Conservation (phyloP, 2,797 vertebrate species). For the Alosa sapidissima region DNA sequence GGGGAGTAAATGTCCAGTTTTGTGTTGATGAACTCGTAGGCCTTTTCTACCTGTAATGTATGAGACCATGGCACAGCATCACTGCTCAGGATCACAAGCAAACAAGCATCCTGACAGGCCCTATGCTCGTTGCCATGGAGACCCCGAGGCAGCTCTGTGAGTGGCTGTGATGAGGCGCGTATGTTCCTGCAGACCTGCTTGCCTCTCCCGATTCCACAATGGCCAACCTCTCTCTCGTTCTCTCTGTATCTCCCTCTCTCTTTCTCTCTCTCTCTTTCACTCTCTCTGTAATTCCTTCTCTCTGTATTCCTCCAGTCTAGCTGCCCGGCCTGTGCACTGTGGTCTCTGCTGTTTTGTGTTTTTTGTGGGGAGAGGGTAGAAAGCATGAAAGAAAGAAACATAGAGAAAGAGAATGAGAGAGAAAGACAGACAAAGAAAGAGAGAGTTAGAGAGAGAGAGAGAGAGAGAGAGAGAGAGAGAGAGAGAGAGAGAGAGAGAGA, state of each 20-base stretch:
- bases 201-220: slow-evolving; percentile 1
- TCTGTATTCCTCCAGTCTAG: too few relatives aligned
- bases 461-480: not conserved
- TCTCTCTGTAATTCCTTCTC: not conserved
- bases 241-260: slow-evolving; percentile 26
- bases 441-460: not conserved
- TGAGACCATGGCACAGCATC: slow-evolving; percentile 13
- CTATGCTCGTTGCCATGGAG: slow-evolving; percentile 76
- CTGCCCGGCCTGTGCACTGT: not conserved
- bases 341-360: not conserved
- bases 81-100: slow-evolving; percentile 45
- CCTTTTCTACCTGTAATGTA: not conserved
- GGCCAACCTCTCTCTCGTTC: slow-evolving; percentile 1
- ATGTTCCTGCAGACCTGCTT: slow-evolving; percentile 35
- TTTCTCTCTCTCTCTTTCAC: not conserved
- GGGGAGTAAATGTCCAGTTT: too few relatives aligned
- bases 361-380: not conserved
- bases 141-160: slow-evolving; percentile 62
- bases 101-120: slow-evolving; percentile 60
- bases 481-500: not conserved
- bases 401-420: not conserved
- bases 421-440: not conserved
- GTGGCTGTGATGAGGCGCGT: slow-evolving; percentile 40
- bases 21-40: not conserved
- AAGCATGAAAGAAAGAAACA: not conserved